Evolutionary conservation across 2,797 vertebrate species (phyloP).

Genomic region (Mus caroli): DNA sequence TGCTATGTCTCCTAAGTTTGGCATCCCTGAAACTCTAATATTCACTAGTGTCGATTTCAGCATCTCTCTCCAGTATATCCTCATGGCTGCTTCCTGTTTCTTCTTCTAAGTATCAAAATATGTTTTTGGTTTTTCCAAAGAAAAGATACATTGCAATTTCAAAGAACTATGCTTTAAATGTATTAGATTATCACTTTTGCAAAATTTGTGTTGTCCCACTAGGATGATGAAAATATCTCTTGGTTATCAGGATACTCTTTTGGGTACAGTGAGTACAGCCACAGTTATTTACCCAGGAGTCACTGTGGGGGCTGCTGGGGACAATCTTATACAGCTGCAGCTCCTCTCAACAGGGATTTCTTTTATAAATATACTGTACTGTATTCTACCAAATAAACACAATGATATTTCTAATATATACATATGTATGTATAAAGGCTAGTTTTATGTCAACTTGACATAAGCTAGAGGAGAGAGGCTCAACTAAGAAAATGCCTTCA

Average conservation of each 20-base stretch:
- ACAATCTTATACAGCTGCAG: not conserved
- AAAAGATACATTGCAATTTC: not conserved
- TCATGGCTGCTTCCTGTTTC: slow-evolving; percentile 5
- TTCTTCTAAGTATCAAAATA: slow-evolving; percentile 4
- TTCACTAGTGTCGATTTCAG: not conserved
- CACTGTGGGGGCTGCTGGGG: not conserved
- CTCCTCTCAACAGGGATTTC: not conserved
- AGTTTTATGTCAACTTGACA: not conserved
- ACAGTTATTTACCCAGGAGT: not conserved
- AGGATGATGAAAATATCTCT: not conserved
- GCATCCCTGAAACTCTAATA: not conserved
- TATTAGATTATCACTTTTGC: slow-evolving; percentile 17
- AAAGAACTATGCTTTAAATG: slow-evolving; percentile 32
- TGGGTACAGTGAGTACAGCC: no score
- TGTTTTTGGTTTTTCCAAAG: slow-evolving; percentile 4
- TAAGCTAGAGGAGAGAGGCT: not conserved
- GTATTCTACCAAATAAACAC: no score
- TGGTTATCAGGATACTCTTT: not conserved
- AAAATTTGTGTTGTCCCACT: not conserved
- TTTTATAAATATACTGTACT: no score
- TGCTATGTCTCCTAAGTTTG: slow-evolving; percentile 20
- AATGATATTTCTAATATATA: no score
- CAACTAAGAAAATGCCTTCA: not conserved
- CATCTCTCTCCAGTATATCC: not conserved
- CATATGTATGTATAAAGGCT: no score